phyloP scores from a whole-genome alignment of 1,140 invertebrate species.

The honey bee (Apis mellifera) region DNA sequence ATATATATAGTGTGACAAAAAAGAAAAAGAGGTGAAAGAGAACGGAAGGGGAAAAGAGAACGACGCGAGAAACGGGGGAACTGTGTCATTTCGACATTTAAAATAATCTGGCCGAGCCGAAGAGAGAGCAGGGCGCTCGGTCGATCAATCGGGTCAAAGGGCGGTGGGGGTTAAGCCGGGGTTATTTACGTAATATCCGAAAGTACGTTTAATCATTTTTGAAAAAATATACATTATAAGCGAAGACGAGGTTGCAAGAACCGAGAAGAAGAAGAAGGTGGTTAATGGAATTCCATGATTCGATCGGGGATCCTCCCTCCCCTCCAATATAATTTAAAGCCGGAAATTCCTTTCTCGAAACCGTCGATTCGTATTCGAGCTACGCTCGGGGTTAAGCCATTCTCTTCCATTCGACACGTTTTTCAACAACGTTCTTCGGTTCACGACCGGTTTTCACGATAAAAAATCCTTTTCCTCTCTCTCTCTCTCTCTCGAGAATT shows the following conservation, averaged over 20 bases:
- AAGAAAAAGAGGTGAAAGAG: background rate
- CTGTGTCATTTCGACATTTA: conserved; percentile 21
- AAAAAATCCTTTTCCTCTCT: background rate
- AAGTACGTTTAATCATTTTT: background rate
- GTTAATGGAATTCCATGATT: background rate
- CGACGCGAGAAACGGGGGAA: conserved; percentile 5
- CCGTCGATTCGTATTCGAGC: background rate
- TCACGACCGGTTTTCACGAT: too few species aligned
- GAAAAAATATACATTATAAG: conserved; percentile 1
- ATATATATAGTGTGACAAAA: background rate
- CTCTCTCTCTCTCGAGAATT: background rate
- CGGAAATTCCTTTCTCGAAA: conserved; percentile 12
- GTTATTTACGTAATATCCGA: conserved; percentile 15
- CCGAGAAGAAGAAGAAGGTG: background rate
- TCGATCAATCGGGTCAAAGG: conserved; percentile 10
- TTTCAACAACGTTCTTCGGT: too few species aligned
- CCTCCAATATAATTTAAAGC: conserved; percentile 6
- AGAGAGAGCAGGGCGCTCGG: too few species aligned
- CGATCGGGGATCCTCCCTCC: background rate
- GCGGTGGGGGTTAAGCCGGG: background rate
- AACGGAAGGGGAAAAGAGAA: background rate
- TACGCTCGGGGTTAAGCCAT: background rate
- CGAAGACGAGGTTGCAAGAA: background rate
- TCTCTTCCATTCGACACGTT: background rate
- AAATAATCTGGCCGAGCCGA: conserved; percentile 21